These are phyloP conservation scores for Cataglyphis albicans DNA, from an alignment of 2,888 invertebrate genomes.

Conservation along the genomic window DNA sequence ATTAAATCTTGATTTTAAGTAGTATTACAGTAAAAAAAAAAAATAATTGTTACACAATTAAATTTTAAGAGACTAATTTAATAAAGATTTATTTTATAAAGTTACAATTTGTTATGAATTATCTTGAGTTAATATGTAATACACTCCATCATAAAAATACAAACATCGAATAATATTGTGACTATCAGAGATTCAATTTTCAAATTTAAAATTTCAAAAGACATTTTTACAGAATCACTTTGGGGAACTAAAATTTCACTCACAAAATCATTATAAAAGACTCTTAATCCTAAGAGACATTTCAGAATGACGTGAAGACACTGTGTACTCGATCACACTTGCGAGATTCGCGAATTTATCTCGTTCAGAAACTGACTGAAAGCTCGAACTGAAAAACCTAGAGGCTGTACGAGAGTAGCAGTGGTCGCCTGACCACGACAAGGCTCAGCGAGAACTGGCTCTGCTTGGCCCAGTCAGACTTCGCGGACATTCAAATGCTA, in stretches of 20 bases:
- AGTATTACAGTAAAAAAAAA: neutral
- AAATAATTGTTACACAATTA: neutral
- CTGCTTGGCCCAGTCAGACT: slow-evolving; percentile 64
- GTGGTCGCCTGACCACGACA: slow-evolving; percentile 75
- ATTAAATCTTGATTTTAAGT: neutral
- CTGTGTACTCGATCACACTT: slow-evolving; percentile 25
- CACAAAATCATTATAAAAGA: neutral
- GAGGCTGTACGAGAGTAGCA: slow-evolving; percentile 63
- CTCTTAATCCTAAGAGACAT: neutral
- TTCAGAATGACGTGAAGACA: neutral
- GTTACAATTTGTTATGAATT: neutral
- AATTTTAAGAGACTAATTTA: neutral
- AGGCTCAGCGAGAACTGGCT: slow-evolving; percentile 78
- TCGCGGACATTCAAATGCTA: slow-evolving; percentile 72
- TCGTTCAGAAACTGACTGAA: slow-evolving; percentile 11
- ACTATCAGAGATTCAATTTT: neutral
- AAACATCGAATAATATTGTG: neutral
- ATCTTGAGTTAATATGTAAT: neutral
- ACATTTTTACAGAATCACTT: neutral
- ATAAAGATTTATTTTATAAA: neutral
- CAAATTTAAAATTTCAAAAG: neutral
- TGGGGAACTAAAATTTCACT: neutral
- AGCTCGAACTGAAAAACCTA: slow-evolving; percentile 57
- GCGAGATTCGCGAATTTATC: slow-evolving; percentile 9
- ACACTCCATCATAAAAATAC: neutral